phyloP scores from a whole-genome alignment of 2,113 vertebrate genomes.

The Cyanistes caeruleus region DNA sequence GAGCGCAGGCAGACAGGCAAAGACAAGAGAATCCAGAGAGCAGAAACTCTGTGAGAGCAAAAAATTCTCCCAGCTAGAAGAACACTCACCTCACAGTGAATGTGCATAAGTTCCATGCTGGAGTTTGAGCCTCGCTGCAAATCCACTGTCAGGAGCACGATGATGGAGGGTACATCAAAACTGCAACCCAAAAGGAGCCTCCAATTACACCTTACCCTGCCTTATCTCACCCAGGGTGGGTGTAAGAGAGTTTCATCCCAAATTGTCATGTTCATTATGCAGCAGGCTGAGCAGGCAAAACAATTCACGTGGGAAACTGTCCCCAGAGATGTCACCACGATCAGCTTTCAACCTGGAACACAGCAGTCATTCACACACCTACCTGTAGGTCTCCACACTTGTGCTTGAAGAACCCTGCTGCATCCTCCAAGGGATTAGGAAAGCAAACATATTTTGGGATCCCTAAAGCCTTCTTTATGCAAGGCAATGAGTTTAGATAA shows the following conservation, averaged over 20 bases:
- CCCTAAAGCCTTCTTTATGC: neutral
- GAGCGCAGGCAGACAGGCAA: neutral
- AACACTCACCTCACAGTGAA: neutral
- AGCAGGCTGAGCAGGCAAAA: neutral
- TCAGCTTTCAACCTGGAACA: neutral
- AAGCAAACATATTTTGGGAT: neutral
- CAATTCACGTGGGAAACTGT: neutral
- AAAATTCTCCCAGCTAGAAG: neutral
- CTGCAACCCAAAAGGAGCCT: neutral
- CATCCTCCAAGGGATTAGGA: neutral
- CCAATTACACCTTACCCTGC: neutral
- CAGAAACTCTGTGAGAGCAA: neutral
- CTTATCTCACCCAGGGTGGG: neutral
- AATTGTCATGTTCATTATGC: neutral
- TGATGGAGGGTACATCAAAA: neutral
- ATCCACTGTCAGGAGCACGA: neutral
- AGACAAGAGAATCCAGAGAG: neutral
- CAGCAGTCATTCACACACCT: neutral
- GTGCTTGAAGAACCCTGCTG: neutral
- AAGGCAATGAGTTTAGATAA: neutral
- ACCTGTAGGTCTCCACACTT: neutral
- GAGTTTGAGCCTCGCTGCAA: neutral
- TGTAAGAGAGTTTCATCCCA: neutral
- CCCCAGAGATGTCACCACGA: neutral
- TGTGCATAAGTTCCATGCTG: rapidly evolving